These are phyloP conservation scores for Tyrophagus putrescentiae DNA, from an alignment of 1,140 invertebrate species.

Conservation along the genomic window DNA sequence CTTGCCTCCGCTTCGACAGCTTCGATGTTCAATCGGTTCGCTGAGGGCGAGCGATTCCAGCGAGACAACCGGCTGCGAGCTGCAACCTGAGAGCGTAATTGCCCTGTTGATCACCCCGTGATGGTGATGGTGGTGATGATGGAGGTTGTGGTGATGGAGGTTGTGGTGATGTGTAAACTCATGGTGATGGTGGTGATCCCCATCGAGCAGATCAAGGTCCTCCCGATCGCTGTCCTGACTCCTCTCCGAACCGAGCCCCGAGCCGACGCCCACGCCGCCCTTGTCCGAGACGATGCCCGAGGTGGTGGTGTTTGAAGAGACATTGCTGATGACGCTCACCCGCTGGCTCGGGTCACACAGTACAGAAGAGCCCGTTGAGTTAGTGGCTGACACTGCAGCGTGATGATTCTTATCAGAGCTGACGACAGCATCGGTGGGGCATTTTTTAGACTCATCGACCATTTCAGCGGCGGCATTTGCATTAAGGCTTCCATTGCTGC, in stretches of 20 bases:
- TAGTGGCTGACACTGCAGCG: too few relatives aligned
- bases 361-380: too few relatives aligned
- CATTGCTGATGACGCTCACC: constrained; percentile 75
- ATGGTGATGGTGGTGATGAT: constrained; percentile 5
- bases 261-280: constrained; percentile 63
- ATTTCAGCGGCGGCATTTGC: too few relatives aligned
- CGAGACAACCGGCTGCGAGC: constrained; percentile 40
- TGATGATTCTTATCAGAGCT: too few relatives aligned
- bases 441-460: too few relatives aligned
- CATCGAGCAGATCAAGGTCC: constrained; percentile 17
- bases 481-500: background rate
- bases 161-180: too few relatives aligned
- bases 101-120: background rate
- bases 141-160: too few relatives aligned
- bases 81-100: constrained; percentile 12
- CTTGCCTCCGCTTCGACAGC: background rate
- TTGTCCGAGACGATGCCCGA: constrained; percentile 86
- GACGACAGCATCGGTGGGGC: too few relatives aligned
- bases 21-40: constrained; percentile 12
- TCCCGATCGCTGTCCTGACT: constrained; percentile 55
- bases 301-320: constrained; percentile 79
- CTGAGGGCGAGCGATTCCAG: constrained; percentile 50
- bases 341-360: too few relatives aligned
- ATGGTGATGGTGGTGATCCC: background rate
- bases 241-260: too few relatives aligned